Conservation (phyloP, 1,140 invertebrate genomes). For the Magallana ariakensis region DNA sequence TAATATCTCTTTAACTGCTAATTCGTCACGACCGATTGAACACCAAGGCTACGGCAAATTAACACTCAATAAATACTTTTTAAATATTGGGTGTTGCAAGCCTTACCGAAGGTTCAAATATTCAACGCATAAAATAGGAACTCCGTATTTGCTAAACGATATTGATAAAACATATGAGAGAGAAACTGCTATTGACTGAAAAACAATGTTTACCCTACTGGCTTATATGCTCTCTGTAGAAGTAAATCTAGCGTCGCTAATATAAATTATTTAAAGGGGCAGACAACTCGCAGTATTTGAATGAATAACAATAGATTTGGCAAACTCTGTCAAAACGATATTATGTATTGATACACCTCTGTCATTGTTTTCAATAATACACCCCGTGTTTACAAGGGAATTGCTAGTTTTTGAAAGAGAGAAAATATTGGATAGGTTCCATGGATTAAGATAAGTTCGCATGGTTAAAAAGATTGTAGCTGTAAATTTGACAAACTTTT, state of each 20-base stretch:
- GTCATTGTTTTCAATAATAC: conserved; percentile 26
- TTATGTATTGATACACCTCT: neutral
- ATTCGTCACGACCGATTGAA: neutral
- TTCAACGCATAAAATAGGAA: conserved; percentile 13
- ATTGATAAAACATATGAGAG: neutral
- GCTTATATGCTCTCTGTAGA: neutral
- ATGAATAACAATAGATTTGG: conserved; percentile 22
- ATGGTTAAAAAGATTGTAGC: no score
- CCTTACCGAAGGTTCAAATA: neutral
- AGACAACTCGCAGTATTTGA: conserved; percentile 12
- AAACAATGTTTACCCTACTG: neutral
- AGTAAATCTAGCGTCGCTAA: neutral
- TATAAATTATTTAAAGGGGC: neutral
- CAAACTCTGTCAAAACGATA: conserved; percentile 18
- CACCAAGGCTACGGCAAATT: neutral
- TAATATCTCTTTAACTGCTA: conserved; percentile 25
- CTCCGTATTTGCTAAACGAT: conserved; percentile 19
- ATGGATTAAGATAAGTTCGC: neutral
- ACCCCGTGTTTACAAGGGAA: conserved; percentile 21
- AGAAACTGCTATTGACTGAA: neutral
- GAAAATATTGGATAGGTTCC: conserved; percentile 3
- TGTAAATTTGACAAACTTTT: no score
- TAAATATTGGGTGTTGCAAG: neutral
- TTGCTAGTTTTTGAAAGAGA: neutral
- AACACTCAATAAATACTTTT: neutral